Evolutionary conservation across 1,140 invertebrate species (phyloP).

Genomic region (Chelonus insularis): DNA sequence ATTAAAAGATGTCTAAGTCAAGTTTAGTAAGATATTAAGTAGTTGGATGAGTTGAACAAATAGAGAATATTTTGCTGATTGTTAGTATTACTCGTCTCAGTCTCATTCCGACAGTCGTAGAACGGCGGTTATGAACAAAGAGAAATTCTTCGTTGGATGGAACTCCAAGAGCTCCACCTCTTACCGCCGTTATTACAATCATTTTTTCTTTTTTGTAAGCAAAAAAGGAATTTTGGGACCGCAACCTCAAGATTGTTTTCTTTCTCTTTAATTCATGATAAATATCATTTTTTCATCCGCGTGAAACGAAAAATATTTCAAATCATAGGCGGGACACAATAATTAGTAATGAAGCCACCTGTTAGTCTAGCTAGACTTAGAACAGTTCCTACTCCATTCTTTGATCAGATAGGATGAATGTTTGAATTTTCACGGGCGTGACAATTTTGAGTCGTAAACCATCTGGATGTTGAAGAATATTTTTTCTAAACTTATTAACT

Average conservation of each 20-base stretch:
- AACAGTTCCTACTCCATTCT: background rate
- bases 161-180: conserved; percentile 26
- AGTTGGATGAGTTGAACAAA: conserved; percentile 45
- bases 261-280: conserved; percentile 17
- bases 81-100: background rate
- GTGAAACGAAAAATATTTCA: conserved; percentile 4
- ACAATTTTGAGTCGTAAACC: background rate
- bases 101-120: background rate
- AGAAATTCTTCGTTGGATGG: conserved; percentile 24
- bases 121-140: conserved; percentile 28
- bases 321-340: background rate
- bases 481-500: background rate
- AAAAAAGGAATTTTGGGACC: conserved; percentile 27
- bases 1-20: background rate
- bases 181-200: conserved; percentile 31
- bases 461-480: background rate
- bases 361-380: too few relatives aligned
- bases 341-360: conserved; percentile 26
- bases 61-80: conserved; percentile 23
- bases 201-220: conserved; percentile 33
- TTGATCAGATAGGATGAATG: too few relatives aligned
- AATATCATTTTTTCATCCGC: conserved; percentile 18
- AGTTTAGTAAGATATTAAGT: conserved; percentile 40
- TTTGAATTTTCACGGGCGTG: conserved; percentile 14
- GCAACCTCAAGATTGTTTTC: conserved; percentile 16